These are phyloP conservation scores for Sisyra nigra DNA, from an alignment of 2,888 invertebrate species.

Conservation along the genomic window DNA sequence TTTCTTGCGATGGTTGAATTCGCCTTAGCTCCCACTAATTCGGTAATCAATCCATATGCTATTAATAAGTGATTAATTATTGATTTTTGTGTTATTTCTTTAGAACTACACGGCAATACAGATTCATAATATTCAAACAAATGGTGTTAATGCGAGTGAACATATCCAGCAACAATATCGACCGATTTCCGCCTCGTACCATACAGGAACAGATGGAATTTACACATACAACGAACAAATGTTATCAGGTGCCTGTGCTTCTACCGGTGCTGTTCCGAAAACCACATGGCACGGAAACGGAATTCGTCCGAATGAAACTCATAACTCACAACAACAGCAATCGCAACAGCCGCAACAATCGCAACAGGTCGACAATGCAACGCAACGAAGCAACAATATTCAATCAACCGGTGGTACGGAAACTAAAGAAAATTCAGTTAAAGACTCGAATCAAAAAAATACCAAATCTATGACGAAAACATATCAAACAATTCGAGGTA, in stretches of 20 bases:
- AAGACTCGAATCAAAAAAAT: conserved; percentile 11
- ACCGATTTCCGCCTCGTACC: conserved; percentile 31
- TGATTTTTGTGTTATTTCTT: background rate
- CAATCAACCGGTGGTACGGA: conserved; percentile 41
- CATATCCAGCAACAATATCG: conserved; percentile 30
- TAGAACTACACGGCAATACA: conserved; percentile 7
- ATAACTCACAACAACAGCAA: conserved; percentile 12
- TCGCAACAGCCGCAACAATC: conserved; percentile 21
- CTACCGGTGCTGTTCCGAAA: conserved; percentile 25
- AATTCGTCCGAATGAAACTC: conserved; percentile 9
- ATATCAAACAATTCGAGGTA: conserved; percentile 67
- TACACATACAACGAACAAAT: conserved; percentile 23
- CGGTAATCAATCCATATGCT: background rate
- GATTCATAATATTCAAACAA: conserved; percentile 6
- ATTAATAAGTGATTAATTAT: conserved; percentile 6
- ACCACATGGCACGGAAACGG: conserved; percentile 26
- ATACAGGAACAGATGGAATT: conserved; percentile 27
- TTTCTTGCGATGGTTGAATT: conserved; percentile 19
- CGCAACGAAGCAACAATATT: conserved; percentile 19
- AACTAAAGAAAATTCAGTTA: conserved; percentile 29
- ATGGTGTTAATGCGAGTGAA: conserved; percentile 19
- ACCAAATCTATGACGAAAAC: conserved; percentile 58
- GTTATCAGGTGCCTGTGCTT: conserved; percentile 12
- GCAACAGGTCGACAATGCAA: conserved; percentile 18
- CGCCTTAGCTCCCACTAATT: conserved; percentile 17